Percentiles rank a stretch among this genome's conserved stretches.
These are phyloP conservation scores for Pristionchus mayeri DNA, from an alignment of 2,888 invertebrate species.

Conservation along the genomic window DNA sequence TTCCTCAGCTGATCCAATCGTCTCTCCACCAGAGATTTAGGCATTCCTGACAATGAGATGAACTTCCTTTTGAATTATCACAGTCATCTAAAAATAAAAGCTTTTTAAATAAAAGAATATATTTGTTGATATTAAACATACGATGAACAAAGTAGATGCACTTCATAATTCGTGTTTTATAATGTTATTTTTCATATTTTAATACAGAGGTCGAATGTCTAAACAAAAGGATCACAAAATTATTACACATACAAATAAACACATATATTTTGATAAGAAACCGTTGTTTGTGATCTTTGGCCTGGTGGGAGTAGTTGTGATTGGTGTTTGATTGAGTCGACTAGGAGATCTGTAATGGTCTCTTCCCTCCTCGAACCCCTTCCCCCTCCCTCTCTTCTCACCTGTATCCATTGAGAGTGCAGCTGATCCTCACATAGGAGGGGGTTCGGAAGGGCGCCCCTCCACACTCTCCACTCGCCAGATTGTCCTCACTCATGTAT, in stretches of 20 bases:
- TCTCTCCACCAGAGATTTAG: slow-evolving; percentile 31
- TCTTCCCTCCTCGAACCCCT: neutral
- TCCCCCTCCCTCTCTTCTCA: neutral
- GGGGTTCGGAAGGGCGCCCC: slow-evolving; percentile 38
- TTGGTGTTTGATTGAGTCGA: slow-evolving; percentile 3
- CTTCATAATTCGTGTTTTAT: no score
- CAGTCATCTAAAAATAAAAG: no score
- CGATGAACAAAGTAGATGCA: neutral
- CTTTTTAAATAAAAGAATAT: no score
- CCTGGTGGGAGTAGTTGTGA: neutral
- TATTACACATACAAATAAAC: no score
- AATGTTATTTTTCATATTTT: no score
- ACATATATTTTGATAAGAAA: no score
- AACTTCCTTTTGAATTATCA: no score
- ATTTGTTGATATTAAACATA: neutral
- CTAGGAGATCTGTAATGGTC: neutral
- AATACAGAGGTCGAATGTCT: no score
- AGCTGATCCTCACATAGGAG: slow-evolving; percentile 53
- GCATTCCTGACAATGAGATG: neutral
- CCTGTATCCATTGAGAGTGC: slow-evolving; percentile 54
- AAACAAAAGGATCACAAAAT: no score
- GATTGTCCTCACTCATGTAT: slow-evolving; percentile 54
- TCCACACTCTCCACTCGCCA: slow-evolving; percentile 40
- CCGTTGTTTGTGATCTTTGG: neutral
- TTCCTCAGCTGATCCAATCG: slow-evolving; percentile 39